Evolutionary conservation across 2,113 vertebrate genomes (phyloP), one percentile per base, ranked within the genome.

Genomic region (Trematocara zebra): DNA sequence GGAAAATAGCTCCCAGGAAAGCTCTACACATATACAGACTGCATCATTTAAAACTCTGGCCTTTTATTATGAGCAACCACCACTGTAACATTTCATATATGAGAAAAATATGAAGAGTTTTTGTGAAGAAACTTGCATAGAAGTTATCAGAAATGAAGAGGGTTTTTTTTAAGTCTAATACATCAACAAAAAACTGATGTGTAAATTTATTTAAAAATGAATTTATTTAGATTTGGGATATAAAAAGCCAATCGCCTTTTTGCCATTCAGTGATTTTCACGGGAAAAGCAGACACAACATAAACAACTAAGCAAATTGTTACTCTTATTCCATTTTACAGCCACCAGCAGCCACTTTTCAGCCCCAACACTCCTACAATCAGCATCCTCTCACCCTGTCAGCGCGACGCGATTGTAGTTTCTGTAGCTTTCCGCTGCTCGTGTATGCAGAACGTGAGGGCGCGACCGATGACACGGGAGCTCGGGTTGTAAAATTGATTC

Each of bases 81-180:
- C 69, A 47, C 23, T 11, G 23, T 47, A 74, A 74, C 23, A 74
- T 74, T 47, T 31, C 23, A 49, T 18, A 11, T 11, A 74, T 47
- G 67, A 74, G 14, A 14, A 72, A 74, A 28, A 74, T 44, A 72
- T 42, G 37, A 74, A 28, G 23, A 31, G 15, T n/a, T 76, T 76
- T 31, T 31, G 3, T 1, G 6, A 18, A 28, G 26, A 76, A 51
- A 51, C 0, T 11, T 33, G 28, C 26, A 8, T 11, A 3, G 9
- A 76, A 8, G 2, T n/a, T 1, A 28, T 7, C 23, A 76, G 72
- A 49, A 76, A 76, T 8, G 1, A 74, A 47, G 2, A 3, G 3
- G 0, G 4, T 72, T 42, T 47, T 28, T 31, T 64, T 64, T 7
- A n/a, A 47, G 23, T 49, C 23, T 5, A 0, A 7, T 7, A 18